A percentile compares a stretch with the other conserved stretches of the same genome.
Conservation (phyloP, 2,888 invertebrate genomes). For the Meta bourneti region DNA sequence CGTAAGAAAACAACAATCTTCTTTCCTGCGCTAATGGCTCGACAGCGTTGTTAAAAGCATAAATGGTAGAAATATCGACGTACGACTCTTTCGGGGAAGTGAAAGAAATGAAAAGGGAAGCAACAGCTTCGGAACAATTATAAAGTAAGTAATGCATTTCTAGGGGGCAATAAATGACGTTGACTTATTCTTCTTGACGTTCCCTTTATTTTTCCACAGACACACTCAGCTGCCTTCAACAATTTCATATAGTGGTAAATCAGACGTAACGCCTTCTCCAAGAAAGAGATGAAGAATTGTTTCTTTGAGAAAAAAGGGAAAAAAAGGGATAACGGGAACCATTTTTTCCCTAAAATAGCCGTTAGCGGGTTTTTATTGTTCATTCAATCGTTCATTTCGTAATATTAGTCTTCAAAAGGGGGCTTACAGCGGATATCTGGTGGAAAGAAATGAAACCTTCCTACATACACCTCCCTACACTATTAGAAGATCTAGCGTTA, state of each 20-base stretch:
- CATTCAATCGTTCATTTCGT: conserved; percentile 55
- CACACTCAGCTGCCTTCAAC: conserved; percentile 34
- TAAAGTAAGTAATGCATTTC: conserved; percentile 30
- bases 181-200: conserved; percentile 20
- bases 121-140: conserved; percentile 35
- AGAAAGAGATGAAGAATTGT: conserved; percentile 35
- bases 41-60: background rate
- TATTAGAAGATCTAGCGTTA: conserved; percentile 45
- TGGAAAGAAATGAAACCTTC: conserved; percentile 28
- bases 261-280: conserved; percentile 38
- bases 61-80: background rate
- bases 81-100: background rate
- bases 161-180: conserved; percentile 24
- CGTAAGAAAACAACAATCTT: background rate
- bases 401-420: conserved; percentile 56
- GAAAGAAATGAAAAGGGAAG: background rate
- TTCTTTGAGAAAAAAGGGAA: conserved; percentile 20
- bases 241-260: conserved; percentile 61
- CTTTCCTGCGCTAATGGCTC: background rate
- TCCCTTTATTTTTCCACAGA: background rate
- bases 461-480: background rate
- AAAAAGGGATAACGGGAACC: conserved; percentile 28
- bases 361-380: conserved; percentile 68
- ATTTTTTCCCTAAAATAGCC: conserved; percentile 65
- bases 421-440: conserved; percentile 19